Evolutionary conservation across 2,888 invertebrate species (phyloP).

Genomic region (Chromoteleia sp.): DNA sequence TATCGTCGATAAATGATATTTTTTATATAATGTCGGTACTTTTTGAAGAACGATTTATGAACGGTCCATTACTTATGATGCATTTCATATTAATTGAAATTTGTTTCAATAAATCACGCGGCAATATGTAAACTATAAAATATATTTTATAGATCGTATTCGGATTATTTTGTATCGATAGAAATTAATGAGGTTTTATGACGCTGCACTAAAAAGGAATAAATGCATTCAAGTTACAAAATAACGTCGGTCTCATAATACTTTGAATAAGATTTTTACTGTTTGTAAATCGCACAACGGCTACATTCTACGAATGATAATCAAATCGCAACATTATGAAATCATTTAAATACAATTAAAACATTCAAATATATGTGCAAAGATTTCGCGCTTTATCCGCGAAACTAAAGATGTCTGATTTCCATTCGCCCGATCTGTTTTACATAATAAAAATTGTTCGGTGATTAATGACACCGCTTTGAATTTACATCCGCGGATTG

Average conservation of each 20-base stretch:
- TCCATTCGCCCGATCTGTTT: constrained; percentile 3
- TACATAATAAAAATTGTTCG: background rate
- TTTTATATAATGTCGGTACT: background rate
- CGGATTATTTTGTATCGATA: constrained; percentile 8
- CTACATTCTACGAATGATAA: constrained; percentile 17
- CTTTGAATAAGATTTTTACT: constrained; percentile 10
- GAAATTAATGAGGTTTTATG: constrained; percentile 1
- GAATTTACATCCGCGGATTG: constrained; percentile 2
- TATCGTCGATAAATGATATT: background rate
- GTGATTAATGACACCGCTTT: background rate
- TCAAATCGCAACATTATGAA: constrained; percentile 39
- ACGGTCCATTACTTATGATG: constrained; percentile 2
- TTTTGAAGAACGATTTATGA: background rate
- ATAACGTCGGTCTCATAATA: background rate
- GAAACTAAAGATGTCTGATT: constrained; percentile 27
- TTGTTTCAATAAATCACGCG: constrained; percentile 8
- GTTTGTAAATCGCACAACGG: constrained; percentile 6
- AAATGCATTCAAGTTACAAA: constrained; percentile 20
- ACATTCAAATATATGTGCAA: constrained; percentile 5
- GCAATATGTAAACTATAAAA: background rate
- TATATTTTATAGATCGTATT: constrained; percentile 3
- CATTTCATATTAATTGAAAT: constrained; percentile 2
- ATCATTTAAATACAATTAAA: constrained; percentile 52
- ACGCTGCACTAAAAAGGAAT: constrained; percentile 25
- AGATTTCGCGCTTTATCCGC: constrained; percentile 1